phyloP scores from a whole-genome alignment of 2,797 vertebrate species.

The Echiichthys vipera region DNA sequence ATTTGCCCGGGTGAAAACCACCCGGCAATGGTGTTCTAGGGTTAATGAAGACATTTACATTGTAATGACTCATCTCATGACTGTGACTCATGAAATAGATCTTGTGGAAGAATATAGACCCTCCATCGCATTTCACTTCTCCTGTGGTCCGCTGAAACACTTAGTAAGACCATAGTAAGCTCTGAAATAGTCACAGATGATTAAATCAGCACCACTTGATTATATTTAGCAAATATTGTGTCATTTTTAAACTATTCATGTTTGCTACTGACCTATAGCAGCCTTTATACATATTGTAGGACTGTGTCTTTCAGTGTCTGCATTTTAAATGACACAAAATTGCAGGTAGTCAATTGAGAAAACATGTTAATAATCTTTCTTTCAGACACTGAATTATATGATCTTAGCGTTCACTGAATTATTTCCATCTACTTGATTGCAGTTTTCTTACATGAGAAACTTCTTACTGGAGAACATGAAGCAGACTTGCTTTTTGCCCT shows the following conservation, averaged over 20 bases:
- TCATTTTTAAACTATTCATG: conserved; percentile 11
- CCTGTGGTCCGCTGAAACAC: neutral
- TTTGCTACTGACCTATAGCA: neutral
- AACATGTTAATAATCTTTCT: neutral
- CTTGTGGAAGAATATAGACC: conserved; percentile 16
- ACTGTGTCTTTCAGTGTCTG: neutral
- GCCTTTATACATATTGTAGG: neutral
- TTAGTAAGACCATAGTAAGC: neutral
- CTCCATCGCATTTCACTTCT: conserved; percentile 34
- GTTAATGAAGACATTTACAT: conserved; percentile 57
- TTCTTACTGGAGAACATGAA: neutral
- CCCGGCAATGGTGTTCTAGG: too few species aligned
- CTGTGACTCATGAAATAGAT: conserved; percentile 33
- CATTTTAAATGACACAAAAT: too few species aligned
- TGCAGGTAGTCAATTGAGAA: neutral
- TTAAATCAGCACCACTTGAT: conserved; percentile 5
- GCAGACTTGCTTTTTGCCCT: neutral
- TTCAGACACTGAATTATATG: neutral
- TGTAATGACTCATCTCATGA: conserved; percentile 52
- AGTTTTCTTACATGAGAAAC: neutral
- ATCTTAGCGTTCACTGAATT: neutral
- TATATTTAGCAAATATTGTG: conserved; percentile 13
- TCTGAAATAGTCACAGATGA: conserved; percentile 6
- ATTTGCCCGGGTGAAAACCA: too few species aligned
- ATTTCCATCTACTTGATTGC: neutral